These are phyloP conservation scores for Scaptomyza cyrtandrae DNA, from an alignment of 2,888 invertebrate species.

Conservation along the genomic window DNA sequence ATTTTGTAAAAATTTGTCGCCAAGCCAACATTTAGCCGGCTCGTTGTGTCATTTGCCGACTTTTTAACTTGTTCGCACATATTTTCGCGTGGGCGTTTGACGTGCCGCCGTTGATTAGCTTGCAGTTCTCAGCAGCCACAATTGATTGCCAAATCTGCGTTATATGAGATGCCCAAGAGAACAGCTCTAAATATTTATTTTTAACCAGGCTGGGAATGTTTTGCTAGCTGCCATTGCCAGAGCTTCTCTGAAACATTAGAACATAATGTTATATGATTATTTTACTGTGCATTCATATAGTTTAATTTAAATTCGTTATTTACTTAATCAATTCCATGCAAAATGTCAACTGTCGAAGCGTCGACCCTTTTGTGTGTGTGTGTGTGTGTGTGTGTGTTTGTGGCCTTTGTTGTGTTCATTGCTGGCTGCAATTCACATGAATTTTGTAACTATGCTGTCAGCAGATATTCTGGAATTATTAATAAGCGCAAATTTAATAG, in stretches of 20 bases:
- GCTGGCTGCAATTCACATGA: slow-evolving; percentile 54
- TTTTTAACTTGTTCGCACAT: slow-evolving; percentile 43
- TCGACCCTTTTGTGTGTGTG: slow-evolving; percentile 23
- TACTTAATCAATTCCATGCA: slow-evolving; percentile 18
- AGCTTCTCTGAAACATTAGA: slow-evolving; percentile 28
- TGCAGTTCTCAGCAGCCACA: slow-evolving; percentile 22
- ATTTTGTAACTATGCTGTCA: slow-evolving; percentile 56
- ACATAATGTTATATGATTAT: slow-evolving; percentile 14
- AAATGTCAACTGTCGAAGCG: slow-evolving; percentile 22
- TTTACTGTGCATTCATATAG: slow-evolving; percentile 20
- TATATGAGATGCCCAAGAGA: slow-evolving; percentile 41
- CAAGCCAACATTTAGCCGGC: slow-evolving; percentile 64
- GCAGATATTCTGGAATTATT: slow-evolving; percentile 60
- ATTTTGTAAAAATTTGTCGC: slow-evolving; percentile 69
- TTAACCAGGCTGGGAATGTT: slow-evolving; percentile 46
- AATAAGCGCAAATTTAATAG: slow-evolving; percentile 65
- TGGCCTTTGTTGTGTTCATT: slow-evolving; percentile 34
- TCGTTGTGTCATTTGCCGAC: slow-evolving; percentile 20
- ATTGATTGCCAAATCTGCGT: slow-evolving; percentile 43
- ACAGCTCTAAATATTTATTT: slow-evolving; percentile 50
- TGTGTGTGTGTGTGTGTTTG: no score
- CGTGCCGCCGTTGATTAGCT: slow-evolving; percentile 74
- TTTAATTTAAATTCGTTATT: slow-evolving; percentile 16
- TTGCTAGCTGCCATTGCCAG: slow-evolving; percentile 37
- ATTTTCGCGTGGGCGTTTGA: slow-evolving; percentile 69